Evolutionary conservation across 2,113 vertebrate species (phyloP).

Genomic region (Trochalopteron elliotii): DNA sequence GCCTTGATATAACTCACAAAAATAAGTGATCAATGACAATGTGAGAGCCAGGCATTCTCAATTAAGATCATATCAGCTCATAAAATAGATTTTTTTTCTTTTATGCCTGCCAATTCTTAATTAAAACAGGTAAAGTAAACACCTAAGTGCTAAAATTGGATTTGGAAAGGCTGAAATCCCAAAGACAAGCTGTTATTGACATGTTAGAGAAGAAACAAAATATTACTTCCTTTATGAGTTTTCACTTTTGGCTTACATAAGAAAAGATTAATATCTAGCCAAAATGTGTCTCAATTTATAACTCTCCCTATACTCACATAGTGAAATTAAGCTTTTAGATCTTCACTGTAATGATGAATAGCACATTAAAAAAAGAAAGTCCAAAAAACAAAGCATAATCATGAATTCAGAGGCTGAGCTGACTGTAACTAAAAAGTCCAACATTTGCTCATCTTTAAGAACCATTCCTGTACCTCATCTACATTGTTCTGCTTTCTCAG

Average conservation of each 20-base stretch:
- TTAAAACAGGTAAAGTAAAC: conserved; percentile 36
- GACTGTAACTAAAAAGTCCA: not conserved
- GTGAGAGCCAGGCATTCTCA: not conserved
- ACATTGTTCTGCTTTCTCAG: not conserved
- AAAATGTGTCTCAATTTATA: not conserved
- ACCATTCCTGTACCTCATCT: not conserved
- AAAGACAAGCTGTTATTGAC: conserved; percentile 2
- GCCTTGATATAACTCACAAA: conserved; percentile 17
- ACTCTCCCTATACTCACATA: not conserved
- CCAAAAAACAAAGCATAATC: not conserved
- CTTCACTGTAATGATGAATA: not conserved
- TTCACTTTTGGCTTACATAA: not conserved
- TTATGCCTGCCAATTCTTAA: conserved; percentile 47
- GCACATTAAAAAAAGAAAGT: not conserved
- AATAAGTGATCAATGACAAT: conserved; percentile 27
- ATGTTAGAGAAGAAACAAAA: conserved; percentile 14
- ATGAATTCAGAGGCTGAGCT: not conserved
- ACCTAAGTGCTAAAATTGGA: not conserved
- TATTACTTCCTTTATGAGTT: not conserved
- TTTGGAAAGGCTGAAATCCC: conserved; percentile 11
- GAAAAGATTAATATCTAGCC: not conserved
- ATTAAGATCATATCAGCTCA: conserved; percentile 49
- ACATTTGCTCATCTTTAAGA: not conserved
- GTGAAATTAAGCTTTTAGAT: not conserved
- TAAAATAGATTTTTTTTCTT: not conserved